A percentile compares a stretch with the other conserved stretches of the same genome.
phyloP scores from a whole-genome alignment of 2,888 invertebrate species.

The Anthrax anthrax region DNA sequence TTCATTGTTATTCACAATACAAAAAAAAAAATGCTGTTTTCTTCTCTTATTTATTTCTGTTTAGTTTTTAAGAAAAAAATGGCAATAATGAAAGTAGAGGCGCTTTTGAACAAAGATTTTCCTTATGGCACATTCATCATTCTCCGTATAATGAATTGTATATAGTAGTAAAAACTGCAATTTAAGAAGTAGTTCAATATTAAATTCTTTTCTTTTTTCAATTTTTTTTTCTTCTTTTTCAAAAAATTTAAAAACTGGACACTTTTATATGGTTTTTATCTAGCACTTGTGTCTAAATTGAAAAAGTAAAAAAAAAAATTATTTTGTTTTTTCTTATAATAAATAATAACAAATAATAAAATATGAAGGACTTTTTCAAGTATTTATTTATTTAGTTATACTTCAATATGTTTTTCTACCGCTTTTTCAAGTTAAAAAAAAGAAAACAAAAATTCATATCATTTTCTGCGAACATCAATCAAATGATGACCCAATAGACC shows the following conservation, averaged over 20 bases:
- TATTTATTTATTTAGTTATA: no score
- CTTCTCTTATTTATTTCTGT: neutral
- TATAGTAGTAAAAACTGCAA: neutral
- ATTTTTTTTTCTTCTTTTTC: neutral
- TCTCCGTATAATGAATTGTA: no score
- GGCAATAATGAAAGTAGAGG: neutral
- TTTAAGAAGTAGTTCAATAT: neutral
- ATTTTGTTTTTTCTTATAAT: no score
- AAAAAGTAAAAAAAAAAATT: no score
- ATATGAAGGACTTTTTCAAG: no score
- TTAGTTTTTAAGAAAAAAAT: neutral
- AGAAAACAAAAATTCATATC: neutral
- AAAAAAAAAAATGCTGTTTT: neutral
- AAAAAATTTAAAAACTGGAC: neutral
- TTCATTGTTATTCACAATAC: conserved; percentile 6
- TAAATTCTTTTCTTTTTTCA: no score
- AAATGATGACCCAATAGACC: neutral
- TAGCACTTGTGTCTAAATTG: conserved; percentile 1
- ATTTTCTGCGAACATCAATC: conserved; percentile 3
- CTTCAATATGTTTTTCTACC: no score
- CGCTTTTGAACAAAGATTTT: neutral
- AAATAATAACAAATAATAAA: no score
- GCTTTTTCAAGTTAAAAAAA: no score
- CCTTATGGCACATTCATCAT: conserved; percentile 7
- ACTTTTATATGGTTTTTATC: no score